These are phyloP conservation scores for Pachypsylla venusta DNA, from an alignment of 1,140 invertebrate genomes.

Conservation along the genomic window DNA sequence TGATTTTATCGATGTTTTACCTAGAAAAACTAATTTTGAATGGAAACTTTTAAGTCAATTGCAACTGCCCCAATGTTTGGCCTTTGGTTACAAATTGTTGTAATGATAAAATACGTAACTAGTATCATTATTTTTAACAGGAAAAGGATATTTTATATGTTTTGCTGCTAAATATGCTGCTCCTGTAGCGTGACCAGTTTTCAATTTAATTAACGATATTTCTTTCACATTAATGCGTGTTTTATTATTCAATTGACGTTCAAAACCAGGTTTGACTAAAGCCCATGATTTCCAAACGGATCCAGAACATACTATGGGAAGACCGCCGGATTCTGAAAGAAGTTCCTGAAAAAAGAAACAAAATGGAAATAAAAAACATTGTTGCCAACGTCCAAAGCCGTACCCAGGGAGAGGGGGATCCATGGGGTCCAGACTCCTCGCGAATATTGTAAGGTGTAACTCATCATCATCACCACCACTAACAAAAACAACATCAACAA, in stretches of 20 bases:
- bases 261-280: constrained; percentile 54
- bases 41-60: too few relatives aligned
- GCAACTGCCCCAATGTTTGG: too few relatives aligned
- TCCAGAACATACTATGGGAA: constrained; percentile 81
- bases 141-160: constrained; percentile 33
- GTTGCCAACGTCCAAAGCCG: not conserved
- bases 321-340: constrained; percentile 39
- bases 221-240: constrained; percentile 34
- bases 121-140: constrained; percentile 39
- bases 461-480: too few relatives aligned
- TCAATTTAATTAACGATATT: constrained; percentile 47
- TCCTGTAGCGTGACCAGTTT: constrained; percentile 48
- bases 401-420: not conserved
- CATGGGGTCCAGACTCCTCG: too few relatives aligned
- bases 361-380: not conserved
- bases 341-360: constrained; percentile 31
- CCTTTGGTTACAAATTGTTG: too few relatives aligned
- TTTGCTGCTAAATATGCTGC: constrained; percentile 60
- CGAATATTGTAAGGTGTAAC: too few relatives aligned
- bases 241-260: constrained; percentile 35
- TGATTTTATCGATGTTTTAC: too few relatives aligned
- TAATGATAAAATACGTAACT: constrained; percentile 37
- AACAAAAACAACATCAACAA: too few relatives aligned
- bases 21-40: too few relatives aligned
- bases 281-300: constrained; percentile 93